These are phyloP conservation scores for Druon quercuslanigerum DNA, from an alignment of 1,140 invertebrate species.

Conservation along the genomic window DNA sequence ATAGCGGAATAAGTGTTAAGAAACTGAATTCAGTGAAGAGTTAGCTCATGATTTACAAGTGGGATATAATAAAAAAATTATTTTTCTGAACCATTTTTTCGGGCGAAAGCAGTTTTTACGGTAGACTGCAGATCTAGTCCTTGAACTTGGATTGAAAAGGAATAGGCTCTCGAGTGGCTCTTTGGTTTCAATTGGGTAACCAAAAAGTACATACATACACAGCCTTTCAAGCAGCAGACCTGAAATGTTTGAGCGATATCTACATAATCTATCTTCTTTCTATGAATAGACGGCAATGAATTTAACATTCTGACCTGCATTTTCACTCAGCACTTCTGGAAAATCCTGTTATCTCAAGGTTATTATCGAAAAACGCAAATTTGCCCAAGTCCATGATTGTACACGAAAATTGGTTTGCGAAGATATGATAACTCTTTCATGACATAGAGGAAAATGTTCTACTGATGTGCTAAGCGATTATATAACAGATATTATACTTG, in stretches of 20 bases:
- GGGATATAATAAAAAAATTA: slow-evolving; percentile 1
- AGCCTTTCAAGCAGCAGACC: neutral
- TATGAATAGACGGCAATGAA: slow-evolving; percentile 3
- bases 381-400: no score
- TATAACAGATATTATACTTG: no score
- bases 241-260: slow-evolving; percentile 3
- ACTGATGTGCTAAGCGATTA: no score
- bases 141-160: slow-evolving; percentile 23
- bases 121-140: slow-evolving; percentile 18
- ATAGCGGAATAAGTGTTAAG: no score
- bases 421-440: neutral
- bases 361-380: neutral
- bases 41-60: neutral
- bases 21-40: neutral
- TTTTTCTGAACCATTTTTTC: slow-evolving; percentile 1
- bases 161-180: slow-evolving; percentile 14
- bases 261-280: neutral
- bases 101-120: neutral
- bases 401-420: neutral
- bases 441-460: neutral
- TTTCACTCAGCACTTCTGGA: neutral
- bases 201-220: slow-evolving; percentile 10
- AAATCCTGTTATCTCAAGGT: neutral
- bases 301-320: neutral
- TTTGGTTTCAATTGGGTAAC: neutral